These are phyloP conservation scores for silkworm (Bombyx mori) DNA, from an alignment of 1,140 invertebrate species.

Conservation along the genomic window DNA sequence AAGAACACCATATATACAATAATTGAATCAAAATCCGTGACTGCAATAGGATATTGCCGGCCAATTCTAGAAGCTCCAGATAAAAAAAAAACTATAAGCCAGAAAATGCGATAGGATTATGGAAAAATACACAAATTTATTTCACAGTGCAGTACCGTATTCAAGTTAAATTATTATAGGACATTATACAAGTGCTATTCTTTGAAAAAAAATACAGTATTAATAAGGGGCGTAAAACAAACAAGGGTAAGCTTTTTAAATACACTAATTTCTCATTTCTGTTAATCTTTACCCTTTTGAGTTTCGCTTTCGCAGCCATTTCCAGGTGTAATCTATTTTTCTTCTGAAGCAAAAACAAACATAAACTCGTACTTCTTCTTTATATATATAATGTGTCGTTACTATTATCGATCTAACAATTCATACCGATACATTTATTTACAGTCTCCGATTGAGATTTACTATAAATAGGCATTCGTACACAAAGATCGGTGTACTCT, in stretches of 20 bases:
- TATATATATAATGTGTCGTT: neutral
- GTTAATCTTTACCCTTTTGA: constrained; percentile 59
- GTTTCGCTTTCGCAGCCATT: constrained; percentile 64
- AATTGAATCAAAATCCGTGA: too few relatives aligned
- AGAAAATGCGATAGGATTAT: too few relatives aligned
- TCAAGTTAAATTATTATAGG: too few relatives aligned
- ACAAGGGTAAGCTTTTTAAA: constrained; percentile 55
- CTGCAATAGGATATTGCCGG: too few relatives aligned
- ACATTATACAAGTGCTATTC: too few relatives aligned
- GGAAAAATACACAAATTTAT: too few relatives aligned
- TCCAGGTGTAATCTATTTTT: constrained; percentile 71
- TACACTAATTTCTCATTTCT: constrained; percentile 55
- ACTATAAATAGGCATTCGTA: neutral
- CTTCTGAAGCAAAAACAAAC: constrained; percentile 70
- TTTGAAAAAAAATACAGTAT: constrained; percentile 29
- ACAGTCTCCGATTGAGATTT: neutral
- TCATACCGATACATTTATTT: neutral
- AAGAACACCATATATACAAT: too few relatives aligned
- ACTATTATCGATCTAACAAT: neutral
- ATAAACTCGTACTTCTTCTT: constrained; percentile 17
- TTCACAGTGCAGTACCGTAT: too few relatives aligned
- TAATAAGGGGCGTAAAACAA: constrained; percentile 43
- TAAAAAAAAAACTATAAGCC: too few relatives aligned
- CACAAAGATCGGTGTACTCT: too few relatives aligned
- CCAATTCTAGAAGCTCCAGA: too few relatives aligned